A percentile compares a stretch with the other conserved stretches of the same genome.
These are phyloP conservation scores for Heterodera carotae DNA, from an alignment of 1,140 invertebrate genomes.

Conservation along the genomic window DNA sequence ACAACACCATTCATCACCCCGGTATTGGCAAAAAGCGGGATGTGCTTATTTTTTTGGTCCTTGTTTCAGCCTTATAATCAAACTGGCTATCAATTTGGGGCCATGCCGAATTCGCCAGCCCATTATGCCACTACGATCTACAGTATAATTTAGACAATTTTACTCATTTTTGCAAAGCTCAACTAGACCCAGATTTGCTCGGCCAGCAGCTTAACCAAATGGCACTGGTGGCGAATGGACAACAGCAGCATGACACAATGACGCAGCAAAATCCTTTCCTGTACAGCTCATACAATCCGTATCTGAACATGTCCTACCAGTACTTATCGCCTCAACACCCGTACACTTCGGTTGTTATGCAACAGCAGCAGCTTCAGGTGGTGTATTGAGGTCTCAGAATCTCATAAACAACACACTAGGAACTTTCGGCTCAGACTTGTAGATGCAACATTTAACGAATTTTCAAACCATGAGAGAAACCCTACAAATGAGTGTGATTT, in stretches of 20 bases:
- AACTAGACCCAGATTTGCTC: neutral
- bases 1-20: slow-evolving; percentile 31
- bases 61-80: neutral
- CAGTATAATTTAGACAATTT: neutral
- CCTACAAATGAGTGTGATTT: neutral
- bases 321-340: slow-evolving; percentile 3
- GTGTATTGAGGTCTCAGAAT: too few species aligned
- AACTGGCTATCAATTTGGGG: neutral
- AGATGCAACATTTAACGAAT: neutral
- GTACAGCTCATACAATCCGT: neutral
- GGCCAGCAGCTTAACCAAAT: neutral
- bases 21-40: neutral
- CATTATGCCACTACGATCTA: neutral
- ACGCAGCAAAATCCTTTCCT: neutral
- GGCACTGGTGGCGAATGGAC: neutral
- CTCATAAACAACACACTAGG: too few species aligned
- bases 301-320: neutral
- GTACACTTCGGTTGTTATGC: neutral
- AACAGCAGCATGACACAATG: neutral
- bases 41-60: too few species aligned
- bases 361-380: neutral
- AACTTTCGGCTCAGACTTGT: neutral
- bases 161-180: neutral
- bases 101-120: neutral
- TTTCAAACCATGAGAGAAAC: neutral